Conservation (phyloP, 2,797 vertebrate species). For the Chaunax sp. region DNA sequence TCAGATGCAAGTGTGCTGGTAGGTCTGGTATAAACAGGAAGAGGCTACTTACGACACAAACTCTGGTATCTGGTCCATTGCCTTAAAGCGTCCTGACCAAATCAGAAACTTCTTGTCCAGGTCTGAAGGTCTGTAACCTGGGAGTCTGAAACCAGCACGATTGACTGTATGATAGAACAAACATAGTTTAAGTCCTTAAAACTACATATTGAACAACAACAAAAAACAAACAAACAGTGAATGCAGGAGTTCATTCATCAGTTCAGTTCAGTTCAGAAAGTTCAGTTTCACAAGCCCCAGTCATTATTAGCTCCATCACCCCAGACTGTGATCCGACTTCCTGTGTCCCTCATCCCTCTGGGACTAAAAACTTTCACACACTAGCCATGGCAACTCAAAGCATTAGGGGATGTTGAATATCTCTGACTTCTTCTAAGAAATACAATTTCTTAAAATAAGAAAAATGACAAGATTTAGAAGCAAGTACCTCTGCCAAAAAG, state of each 20-base stretch:
- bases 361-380: constrained; percentile 44
- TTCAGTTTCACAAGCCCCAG: constrained; percentile 41
- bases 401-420: not conserved
- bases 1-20: constrained; percentile 25
- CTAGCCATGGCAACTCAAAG: constrained; percentile 17
- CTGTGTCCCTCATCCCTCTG: constrained; percentile 28
- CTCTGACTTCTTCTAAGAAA: not conserved
- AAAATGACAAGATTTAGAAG: not conserved
- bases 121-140: constrained; percentile 84
- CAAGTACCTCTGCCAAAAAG: too few relatives aligned
- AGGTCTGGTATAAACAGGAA: constrained; percentile 77
- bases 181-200: constrained; percentile 5
- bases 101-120: constrained; percentile 88
- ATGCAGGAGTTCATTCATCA: too few relatives aligned
- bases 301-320: constrained; percentile 25
- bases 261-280: too few relatives aligned
- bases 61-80: constrained; percentile 90
- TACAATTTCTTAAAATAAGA: not conserved
- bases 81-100: constrained; percentile 93
- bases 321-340: constrained; percentile 35
- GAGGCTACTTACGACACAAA: constrained; percentile 89
- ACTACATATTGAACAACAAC: not conserved
- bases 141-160: constrained; percentile 74
- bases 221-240: constrained; percentile 5
- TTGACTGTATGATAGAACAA: constrained; percentile 52